Conservation (phyloP, 2,113 vertebrate species). For the Pluvianellus socialis region DNA sequence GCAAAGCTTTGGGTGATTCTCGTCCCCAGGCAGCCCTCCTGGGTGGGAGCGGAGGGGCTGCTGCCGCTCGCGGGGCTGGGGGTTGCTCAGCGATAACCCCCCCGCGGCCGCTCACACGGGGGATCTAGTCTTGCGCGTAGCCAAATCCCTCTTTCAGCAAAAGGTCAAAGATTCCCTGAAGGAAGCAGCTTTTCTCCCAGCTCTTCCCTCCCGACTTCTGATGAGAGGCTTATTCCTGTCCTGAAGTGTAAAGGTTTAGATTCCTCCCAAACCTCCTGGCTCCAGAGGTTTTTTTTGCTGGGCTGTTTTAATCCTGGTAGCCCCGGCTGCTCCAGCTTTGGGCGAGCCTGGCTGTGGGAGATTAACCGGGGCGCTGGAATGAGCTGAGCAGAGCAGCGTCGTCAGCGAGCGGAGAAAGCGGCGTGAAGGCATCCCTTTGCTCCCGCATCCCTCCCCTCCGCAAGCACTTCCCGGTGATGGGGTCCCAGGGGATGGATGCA, state of each 20-base stretch:
- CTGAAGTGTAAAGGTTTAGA: neutral
- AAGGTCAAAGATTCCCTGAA: neutral
- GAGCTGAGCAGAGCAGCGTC: neutral
- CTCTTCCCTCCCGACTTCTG: neutral
- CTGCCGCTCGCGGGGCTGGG: neutral
- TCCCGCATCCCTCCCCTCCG: neutral
- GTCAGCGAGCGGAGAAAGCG: rapidly evolving
- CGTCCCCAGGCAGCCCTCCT: rapidly evolving
- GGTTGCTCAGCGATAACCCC: neutral
- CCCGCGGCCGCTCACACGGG: rapidly evolving
- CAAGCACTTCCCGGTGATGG: rapidly evolving
- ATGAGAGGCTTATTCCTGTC: neutral
- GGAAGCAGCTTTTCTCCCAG: neutral
- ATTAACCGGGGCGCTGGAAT: rapidly evolving
- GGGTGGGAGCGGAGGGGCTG: neutral
- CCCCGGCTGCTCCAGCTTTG: neutral
- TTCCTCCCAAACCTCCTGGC: neutral
- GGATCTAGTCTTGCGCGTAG: neutral
- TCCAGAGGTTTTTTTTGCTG: neutral
- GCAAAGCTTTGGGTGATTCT: neutral
- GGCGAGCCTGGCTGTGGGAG: neutral
- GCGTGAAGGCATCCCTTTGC: neutral
- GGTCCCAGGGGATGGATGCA: neutral
- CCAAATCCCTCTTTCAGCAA: neutral
- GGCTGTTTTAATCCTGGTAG: neutral